Base-by-base conservation (phyloP, 1,140 invertebrate species). In the Lepidurus arcticus region DNA sequence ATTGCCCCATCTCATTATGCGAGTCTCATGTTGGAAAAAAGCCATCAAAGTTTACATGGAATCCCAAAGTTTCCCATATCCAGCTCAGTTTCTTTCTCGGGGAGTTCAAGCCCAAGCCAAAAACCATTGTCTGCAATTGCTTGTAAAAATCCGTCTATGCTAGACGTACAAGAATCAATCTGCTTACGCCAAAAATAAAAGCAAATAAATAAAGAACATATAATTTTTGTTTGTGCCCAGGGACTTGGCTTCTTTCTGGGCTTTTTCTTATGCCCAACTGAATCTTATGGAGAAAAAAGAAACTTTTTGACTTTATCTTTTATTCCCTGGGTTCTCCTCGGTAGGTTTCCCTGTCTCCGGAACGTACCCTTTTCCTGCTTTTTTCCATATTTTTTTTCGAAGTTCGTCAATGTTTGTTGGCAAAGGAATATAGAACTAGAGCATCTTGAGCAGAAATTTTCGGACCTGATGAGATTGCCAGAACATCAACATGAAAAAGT, bases 1-100 rank as follows among this genome's bases (percentile, higher is more conserved):
- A 65, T 65, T 65, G 53, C 16, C 21, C 53, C 53, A 65, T 65
- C 53, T 65, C 53, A 65, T 65, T 65, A 65, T 65, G 53, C 21
- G n/a, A n/a, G 53, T 21, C 45, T 6, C 53, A 65, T 65, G 53
- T 65, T 65, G 16, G 53, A 21, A 65, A n/a, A 65, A 65, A n/a
- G 53, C n/a, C 16, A 21, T 4, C 8, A 34, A 34, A 34, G 34
- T 34, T 34, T 34, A 34, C 3, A 34, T 4, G 34, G 34, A 34
- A 34, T 34, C 53, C 21, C 53, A 7, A 65, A n/a, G 16, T 65
- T 65, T 65, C 53, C 53, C 13, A 65, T 16, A 65, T 65, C 1
- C 53, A 65, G 53, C 13, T 7, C 53, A 21, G 16, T 65, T 65
- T 65, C 13, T 4, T 34, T 34, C 34, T 34, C 34, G 34, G 34